Evolutionary conservation across 1,140 invertebrate species (phyloP).

Genomic region (Pemphigus obesinymphae): DNA sequence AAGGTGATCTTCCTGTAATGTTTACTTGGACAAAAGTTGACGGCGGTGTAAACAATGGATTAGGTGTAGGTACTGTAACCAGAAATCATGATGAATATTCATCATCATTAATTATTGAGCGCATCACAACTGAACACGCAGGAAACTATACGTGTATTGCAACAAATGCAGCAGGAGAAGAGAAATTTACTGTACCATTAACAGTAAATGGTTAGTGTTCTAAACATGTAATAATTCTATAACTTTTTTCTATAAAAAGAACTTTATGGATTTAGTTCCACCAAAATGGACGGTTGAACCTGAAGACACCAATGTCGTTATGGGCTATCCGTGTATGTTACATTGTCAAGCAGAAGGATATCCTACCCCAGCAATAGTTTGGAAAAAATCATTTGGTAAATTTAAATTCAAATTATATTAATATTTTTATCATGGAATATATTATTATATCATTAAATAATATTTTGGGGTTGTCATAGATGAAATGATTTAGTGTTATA

Average conservation of each 20-base stretch:
- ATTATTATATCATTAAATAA: neutral
- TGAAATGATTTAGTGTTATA: neutral
- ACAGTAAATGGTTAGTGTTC: constrained; percentile 71
- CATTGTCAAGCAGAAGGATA: constrained; percentile 89
- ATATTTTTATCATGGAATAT: neutral
- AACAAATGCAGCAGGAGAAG: constrained; percentile 74
- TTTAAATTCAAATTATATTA: constrained; percentile 29
- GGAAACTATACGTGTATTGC: constrained; percentile 87
- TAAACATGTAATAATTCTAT: neutral
- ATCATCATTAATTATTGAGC: constrained; percentile 80
- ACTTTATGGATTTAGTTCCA: constrained; percentile 61
- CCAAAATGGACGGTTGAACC: constrained; percentile 88
- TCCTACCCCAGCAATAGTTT: constrained; percentile 78
- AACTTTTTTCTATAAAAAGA: neutral
- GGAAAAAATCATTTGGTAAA: constrained; percentile 77
- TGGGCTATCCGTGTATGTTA: constrained; percentile 74
- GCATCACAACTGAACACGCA: constrained; percentile 73
- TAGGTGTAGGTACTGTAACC: constrained; percentile 54
- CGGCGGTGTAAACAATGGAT: constrained; percentile 51
- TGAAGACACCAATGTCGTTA: constrained; percentile 75
- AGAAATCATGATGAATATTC: constrained; percentile 78
- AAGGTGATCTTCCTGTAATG: constrained; percentile 87
- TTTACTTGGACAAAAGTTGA: constrained; percentile 80
- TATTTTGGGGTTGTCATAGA: neutral
- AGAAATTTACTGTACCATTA: constrained; percentile 67